These are phyloP conservation scores for Elegia similella DNA, from an alignment of 2,888 invertebrate species.

Conservation along the genomic window DNA sequence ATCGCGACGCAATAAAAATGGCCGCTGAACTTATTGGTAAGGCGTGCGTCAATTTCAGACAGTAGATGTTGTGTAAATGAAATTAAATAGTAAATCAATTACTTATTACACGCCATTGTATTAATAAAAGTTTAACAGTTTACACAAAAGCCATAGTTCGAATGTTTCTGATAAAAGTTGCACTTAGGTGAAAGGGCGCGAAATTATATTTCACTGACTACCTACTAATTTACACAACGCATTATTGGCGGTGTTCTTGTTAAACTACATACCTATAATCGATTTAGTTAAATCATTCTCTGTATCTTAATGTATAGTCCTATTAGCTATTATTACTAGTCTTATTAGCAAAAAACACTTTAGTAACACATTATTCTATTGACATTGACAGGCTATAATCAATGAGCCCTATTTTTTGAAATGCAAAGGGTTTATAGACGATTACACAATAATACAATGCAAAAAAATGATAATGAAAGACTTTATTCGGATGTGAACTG, in stretches of 20 bases:
- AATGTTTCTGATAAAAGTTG: constrained; percentile 13
- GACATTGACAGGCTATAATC: constrained; percentile 63
- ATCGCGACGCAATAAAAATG: constrained; percentile 81
- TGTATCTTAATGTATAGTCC: background rate
- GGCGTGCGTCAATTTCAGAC: constrained; percentile 75
- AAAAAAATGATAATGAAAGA: constrained; percentile 14
- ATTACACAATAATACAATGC: constrained; percentile 21
- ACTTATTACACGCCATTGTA: constrained; percentile 7
- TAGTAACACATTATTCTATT: constrained; percentile 28
- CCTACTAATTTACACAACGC: constrained; percentile 22
- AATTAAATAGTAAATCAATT: constrained; percentile 26
- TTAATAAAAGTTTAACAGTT: background rate
- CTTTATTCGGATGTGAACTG: background rate
- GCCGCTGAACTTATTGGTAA: constrained; percentile 74
- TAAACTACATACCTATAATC: background rate
- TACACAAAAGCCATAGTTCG: background rate
- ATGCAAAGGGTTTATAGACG: constrained; percentile 21
- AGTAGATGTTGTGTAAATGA: constrained; percentile 41
- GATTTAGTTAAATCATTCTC: background rate
- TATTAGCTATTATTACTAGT: too few relatives aligned
- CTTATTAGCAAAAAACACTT: constrained; percentile 2
- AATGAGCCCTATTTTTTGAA: constrained; percentile 46
- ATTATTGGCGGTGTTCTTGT: background rate
- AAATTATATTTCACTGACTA: constrained; percentile 55
- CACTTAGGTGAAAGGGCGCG: constrained; percentile 77